A percentile compares a stretch with the other conserved stretches of the same genome.
Evolutionary conservation across 2,113 vertebrate genomes (phyloP).

Genomic region (Cheirogaleus medius): DNA sequence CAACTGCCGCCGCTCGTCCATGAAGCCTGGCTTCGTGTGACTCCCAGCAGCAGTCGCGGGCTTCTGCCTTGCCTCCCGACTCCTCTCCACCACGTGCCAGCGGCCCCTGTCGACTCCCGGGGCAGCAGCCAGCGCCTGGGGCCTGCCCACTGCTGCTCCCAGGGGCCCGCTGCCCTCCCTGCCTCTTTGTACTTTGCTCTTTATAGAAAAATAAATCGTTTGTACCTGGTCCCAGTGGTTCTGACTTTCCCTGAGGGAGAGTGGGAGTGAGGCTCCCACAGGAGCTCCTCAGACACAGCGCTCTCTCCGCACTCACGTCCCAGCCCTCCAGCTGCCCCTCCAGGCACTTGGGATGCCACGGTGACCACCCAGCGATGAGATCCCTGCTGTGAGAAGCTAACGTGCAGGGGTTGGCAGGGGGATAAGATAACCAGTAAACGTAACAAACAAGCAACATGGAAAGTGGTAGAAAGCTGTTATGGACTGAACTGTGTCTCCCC

Average conservation of each 20-base stretch:
- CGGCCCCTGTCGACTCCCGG: not conserved
- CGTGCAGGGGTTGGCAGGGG: too few relatives aligned
- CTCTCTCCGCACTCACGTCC: fast-evolving
- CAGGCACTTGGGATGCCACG: not conserved
- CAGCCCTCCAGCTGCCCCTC: not conserved
- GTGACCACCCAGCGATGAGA: not conserved
- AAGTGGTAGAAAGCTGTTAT: not conserved
- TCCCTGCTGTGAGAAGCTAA: not conserved
- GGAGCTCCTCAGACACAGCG: not conserved
- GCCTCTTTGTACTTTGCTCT: slow-evolving; percentile 65
- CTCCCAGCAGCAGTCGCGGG: not conserved
- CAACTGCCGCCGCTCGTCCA: slow-evolving; percentile 93
- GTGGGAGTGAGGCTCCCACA: not conserved
- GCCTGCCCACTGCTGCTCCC: not conserved
- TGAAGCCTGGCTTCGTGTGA: slow-evolving; percentile 99
- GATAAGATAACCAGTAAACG: fast-evolving
- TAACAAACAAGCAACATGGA: not conserved
- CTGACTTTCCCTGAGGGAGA: not conserved
- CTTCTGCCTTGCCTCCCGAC: not conserved
- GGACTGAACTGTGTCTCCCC: not conserved
- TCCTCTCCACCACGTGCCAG: not conserved
- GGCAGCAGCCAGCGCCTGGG: not conserved
- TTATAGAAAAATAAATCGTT: slow-evolving; percentile 74
- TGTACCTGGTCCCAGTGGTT: not conserved
- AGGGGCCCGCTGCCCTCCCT: not conserved